Evolutionary conservation across 2,888 invertebrate species (phyloP).

Genomic region (Drosophila multiciliata): DNA sequence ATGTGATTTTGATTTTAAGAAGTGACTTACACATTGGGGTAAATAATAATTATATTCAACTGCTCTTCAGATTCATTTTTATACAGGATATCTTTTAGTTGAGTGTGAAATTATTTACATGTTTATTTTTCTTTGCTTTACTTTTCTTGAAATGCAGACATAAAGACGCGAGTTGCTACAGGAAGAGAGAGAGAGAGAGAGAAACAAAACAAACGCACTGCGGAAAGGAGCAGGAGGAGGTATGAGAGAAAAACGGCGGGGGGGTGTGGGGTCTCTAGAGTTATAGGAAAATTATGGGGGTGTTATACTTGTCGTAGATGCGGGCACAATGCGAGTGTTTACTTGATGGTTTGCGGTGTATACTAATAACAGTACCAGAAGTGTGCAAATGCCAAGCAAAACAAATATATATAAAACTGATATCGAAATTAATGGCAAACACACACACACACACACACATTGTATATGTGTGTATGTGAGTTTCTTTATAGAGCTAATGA

Average conservation of each 20-base stretch:
- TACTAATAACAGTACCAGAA: slow-evolving; percentile 51
- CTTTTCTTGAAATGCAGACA: slow-evolving; percentile 30
- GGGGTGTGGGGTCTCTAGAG: not conserved
- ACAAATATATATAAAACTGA: slow-evolving; percentile 62
- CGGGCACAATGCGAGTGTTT: not conserved
- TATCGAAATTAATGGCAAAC: slow-evolving; percentile 54
- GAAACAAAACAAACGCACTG: slow-evolving; percentile 22
- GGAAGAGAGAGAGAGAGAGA: slow-evolving; percentile 6
- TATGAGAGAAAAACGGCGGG: not conserved
- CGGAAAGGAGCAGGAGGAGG: not conserved
- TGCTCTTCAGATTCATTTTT: not conserved
- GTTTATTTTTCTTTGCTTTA: slow-evolving; percentile 2
- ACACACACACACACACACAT: slow-evolving; percentile 6
- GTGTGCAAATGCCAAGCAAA: slow-evolving; percentile 55
- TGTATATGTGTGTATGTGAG: slow-evolving; percentile 1
- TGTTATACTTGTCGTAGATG: not conserved
- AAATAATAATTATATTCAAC: not conserved
- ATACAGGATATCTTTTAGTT: slow-evolving; percentile 8
- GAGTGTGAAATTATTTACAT: not conserved
- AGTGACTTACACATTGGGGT: not conserved
- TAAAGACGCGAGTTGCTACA: slow-evolving; percentile 14
- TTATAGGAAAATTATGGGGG: not conserved
- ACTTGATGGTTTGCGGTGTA: not conserved
- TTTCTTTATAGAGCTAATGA: slow-evolving; percentile 36
- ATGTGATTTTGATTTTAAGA: too few relatives aligned